Conservation (phyloP, 2,797 vertebrate genomes). For the Typhlichthys eigenmanni region DNA sequence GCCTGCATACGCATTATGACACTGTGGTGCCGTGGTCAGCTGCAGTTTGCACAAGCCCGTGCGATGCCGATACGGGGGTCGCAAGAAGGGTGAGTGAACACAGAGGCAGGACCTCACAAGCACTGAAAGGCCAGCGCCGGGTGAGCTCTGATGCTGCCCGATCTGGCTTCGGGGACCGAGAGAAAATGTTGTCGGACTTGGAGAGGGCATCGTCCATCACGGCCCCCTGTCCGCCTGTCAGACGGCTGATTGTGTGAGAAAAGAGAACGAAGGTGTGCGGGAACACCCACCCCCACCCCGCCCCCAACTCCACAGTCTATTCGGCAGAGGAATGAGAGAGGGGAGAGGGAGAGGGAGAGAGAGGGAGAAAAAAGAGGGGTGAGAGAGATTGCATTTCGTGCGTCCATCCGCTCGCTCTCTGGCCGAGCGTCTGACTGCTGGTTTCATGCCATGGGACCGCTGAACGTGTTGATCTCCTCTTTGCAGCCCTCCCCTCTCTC, state of each 20-base stretch:
- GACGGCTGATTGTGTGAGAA: conserved; percentile 71
- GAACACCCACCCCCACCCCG: too few relatives aligned
- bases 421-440: conserved; percentile 43
- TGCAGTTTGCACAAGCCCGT: conserved; percentile 72
- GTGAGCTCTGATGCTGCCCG: conserved; percentile 63
- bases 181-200: conserved; percentile 85
- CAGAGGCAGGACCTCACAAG: conserved; percentile 74
- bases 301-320: conserved; percentile 41
- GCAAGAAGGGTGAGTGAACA: conserved; percentile 71
- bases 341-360: conserved; percentile 31
- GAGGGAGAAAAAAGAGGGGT: conserved; percentile 19
- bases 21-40: conserved; percentile 67
- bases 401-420: conserved; percentile 23
- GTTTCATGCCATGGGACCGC: conserved; percentile 50
- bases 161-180: conserved; percentile 77
- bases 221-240: conserved; percentile 71
- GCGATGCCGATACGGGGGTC: conserved; percentile 65
- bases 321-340: conserved; percentile 47
- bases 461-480: conserved; percentile 36
- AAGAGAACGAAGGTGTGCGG: conserved; percentile 34
- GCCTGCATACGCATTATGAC: conserved; percentile 63
- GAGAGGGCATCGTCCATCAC: conserved; percentile 81
- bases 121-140: conserved; percentile 63
- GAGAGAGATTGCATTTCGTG: conserved; percentile 35
- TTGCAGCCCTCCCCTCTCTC: conserved; percentile 45